These are phyloP conservation scores for Eurypyga helias DNA, from an alignment of 2,113 vertebrate genomes.

Conservation along the genomic window DNA sequence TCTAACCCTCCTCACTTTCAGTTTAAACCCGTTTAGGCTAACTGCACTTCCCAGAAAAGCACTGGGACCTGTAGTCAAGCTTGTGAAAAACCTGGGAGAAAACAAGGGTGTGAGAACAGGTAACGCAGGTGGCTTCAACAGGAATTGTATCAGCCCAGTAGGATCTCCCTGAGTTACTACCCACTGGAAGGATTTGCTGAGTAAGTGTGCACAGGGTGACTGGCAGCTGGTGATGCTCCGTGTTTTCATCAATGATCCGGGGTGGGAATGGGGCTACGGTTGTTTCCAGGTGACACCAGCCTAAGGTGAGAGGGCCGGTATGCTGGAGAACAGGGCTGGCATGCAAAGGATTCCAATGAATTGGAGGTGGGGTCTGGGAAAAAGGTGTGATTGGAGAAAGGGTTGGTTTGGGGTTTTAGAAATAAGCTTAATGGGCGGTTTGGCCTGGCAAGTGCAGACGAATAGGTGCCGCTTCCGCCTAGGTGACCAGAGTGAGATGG, in stretches of 20 bases:
- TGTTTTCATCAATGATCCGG: neutral
- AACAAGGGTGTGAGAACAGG: neutral
- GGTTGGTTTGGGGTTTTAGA: neutral
- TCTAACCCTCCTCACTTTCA: no score
- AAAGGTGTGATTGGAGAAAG: neutral
- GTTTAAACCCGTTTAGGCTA: neutral
- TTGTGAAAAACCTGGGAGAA: neutral
- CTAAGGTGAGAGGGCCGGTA: neutral
- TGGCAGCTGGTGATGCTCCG: neutral
- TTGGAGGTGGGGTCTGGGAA: neutral
- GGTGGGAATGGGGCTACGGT: neutral
- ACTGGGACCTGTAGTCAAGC: neutral
- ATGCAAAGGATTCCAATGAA: neutral
- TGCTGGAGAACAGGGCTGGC: neutral
- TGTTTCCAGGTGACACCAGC: neutral
- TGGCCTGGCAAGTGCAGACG: neutral
- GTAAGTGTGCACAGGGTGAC: neutral
- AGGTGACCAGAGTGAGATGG: neutral
- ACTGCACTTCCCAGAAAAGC: neutral
- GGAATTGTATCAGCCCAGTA: neutral
- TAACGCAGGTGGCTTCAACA: neutral
- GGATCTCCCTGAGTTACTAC: neutral
- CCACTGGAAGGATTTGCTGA: neutral
- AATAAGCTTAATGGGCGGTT: neutral
- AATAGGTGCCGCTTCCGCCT: neutral